A percentile compares a stretch with the other conserved stretches of the same genome.
phyloP scores from a whole-genome alignment of 2,888 invertebrate genomes.

The Harpagoxenus sublaevis region DNA sequence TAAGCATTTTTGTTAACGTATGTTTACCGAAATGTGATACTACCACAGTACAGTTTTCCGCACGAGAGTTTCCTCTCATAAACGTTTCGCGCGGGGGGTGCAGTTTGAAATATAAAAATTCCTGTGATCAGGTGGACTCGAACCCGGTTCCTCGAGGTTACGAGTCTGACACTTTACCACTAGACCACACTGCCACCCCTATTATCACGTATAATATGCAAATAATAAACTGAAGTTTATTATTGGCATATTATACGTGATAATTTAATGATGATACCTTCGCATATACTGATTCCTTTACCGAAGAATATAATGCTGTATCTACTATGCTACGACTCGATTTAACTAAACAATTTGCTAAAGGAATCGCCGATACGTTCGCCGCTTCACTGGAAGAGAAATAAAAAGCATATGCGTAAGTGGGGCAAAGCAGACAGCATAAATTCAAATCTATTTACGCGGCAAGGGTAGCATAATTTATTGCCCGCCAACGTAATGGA shows the following conservation, averaged over 20 bases:
- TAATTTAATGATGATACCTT: not conserved
- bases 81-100: too few relatives aligned
- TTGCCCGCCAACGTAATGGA: constrained; percentile 72
- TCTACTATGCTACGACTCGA: not conserved
- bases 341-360: not conserved
- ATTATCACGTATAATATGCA: not conserved
- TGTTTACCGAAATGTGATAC: too few relatives aligned
- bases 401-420: constrained; percentile 82
- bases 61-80: too few relatives aligned
- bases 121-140: too few relatives aligned
- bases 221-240: too few relatives aligned
- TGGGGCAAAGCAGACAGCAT: constrained; percentile 76
- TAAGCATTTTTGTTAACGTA: too few relatives aligned
- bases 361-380: not conserved
- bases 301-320: not conserved
- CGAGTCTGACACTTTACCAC: too few relatives aligned
- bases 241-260: not conserved
- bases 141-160: too few relatives aligned
- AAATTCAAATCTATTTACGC: constrained; percentile 77
- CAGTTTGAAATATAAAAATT: too few relatives aligned
- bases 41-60: too few relatives aligned
- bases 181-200: not conserved
- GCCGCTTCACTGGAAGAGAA: not conserved
- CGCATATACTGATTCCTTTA: not conserved
- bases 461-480: constrained; percentile 78